Evolutionary conservation across 2,797 vertebrate genomes (phyloP).

Genomic region (Triplophysa bombifrons): DNA sequence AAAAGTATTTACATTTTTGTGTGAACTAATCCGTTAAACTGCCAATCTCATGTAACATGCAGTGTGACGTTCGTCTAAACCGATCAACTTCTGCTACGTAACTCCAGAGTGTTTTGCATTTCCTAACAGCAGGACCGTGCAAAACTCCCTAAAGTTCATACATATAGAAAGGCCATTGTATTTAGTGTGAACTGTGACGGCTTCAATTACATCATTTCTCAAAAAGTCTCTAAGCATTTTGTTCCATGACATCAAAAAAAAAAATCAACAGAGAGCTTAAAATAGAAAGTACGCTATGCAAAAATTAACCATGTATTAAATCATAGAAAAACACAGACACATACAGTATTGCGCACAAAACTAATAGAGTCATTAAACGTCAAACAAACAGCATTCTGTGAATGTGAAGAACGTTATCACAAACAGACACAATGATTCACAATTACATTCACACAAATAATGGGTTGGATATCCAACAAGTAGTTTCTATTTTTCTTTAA

Average conservation of each 20-base stretch:
- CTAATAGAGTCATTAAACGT: background rate
- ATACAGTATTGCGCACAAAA: conserved; percentile 34
- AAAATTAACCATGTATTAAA: background rate
- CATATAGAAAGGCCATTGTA: background rate
- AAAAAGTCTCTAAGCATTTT: background rate
- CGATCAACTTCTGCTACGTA: background rate
- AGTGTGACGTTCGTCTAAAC: background rate
- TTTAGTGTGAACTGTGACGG: conserved; percentile 19
- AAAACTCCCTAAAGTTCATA: background rate
- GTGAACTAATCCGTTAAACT: conserved; percentile 10
- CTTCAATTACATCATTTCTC: background rate
- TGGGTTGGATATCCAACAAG: background rate
- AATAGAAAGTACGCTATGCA: conserved; percentile 5
- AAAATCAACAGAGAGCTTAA: background rate
- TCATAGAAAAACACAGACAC: background rate
- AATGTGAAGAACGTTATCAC: conserved; percentile 5
- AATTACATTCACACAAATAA: conserved; percentile 1
- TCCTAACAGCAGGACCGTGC: background rate
- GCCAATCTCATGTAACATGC: conserved; percentile 15
- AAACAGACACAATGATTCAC: conserved; percentile 5
- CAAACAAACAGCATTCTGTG: background rate
- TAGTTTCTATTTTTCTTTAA: background rate
- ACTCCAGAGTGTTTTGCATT: conserved; percentile 12
- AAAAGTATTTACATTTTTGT: no score
- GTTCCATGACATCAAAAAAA: background rate